A percentile compares a stretch with the other conserved stretches of the same genome.
Evolutionary conservation across 2,888 invertebrate genomes (phyloP).

Genomic region (Didymodactylos carnosus): DNA sequence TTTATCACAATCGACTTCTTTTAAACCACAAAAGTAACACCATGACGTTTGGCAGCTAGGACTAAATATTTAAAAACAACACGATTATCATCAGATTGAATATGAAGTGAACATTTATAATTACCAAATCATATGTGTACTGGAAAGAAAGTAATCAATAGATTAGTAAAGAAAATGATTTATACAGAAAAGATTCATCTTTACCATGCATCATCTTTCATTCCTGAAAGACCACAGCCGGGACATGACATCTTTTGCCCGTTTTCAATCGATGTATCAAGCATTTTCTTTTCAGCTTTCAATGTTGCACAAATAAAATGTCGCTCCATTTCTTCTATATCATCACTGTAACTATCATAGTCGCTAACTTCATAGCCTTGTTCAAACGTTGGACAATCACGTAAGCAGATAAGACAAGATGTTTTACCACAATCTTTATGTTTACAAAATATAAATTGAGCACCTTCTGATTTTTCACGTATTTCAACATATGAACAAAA

Average conservation of each 20-base stretch:
- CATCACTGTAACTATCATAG: neutral
- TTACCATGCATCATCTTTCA: neutral
- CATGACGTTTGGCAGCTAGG: neutral
- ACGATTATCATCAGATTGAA: too few species aligned
- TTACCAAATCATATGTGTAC: too few species aligned
- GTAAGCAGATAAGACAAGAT: neutral
- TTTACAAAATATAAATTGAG: neutral
- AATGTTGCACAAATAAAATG: neutral
- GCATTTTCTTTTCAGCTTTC: neutral
- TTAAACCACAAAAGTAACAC: neutral
- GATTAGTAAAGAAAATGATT: too few species aligned
- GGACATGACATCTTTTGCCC: neutral
- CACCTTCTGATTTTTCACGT: neutral
- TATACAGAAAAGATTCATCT: too few species aligned
- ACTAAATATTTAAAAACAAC: neutral
- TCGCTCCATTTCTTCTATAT: neutral
- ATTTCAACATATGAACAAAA: neutral
- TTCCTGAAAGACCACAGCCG: neutral
- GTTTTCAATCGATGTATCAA: neutral
- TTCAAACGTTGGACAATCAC: neutral
- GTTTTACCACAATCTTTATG: neutral
- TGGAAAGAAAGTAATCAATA: too few species aligned
- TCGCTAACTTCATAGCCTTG: too few species aligned
- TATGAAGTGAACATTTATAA: too few species aligned
- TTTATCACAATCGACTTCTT: neutral